A percentile compares a stretch with the other conserved stretches of the same genome.
These are phyloP conservation scores for Bombus turneri DNA, from an alignment of 1,140 invertebrate genomes.

Conservation along the genomic window DNA sequence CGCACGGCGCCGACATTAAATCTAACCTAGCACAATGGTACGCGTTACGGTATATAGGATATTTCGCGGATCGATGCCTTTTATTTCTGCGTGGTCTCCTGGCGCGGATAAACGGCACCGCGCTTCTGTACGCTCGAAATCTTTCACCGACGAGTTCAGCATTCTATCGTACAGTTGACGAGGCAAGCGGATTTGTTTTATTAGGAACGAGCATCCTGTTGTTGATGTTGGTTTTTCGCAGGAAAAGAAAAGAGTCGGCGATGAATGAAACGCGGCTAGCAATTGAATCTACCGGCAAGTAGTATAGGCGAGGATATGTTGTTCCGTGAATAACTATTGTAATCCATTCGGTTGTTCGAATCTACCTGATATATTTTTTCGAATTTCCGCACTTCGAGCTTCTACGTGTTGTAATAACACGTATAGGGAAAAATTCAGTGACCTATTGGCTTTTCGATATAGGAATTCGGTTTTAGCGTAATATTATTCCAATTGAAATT, in stretches of 20 bases:
- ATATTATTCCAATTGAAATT: not conserved
- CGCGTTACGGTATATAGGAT: constrained; percentile 71
- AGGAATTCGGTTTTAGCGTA: not conserved
- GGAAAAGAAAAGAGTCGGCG: not conserved
- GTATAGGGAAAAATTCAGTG: not conserved
- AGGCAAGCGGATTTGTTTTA: constrained; percentile 13
- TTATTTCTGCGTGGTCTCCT: constrained; percentile 59
- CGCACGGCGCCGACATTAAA: constrained; percentile 67
- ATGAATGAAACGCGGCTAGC: constrained; percentile 14
- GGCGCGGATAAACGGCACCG: constrained; percentile 44
- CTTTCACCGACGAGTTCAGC: not conserved
- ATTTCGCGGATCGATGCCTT: constrained; percentile 76
- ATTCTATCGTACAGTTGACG: not conserved
- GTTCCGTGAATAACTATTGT: constrained; percentile 2
- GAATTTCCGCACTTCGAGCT: not conserved
- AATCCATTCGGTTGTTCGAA: not conserved
- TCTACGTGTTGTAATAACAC: not conserved
- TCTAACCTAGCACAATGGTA: constrained; percentile 71
- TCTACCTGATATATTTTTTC: not conserved
- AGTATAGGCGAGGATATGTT: not conserved
- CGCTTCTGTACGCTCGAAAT: constrained; percentile 11
- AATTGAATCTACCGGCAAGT: constrained; percentile 4
- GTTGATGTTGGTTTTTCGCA: not conserved
- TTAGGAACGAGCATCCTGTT: not conserved
- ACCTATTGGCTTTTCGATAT: not conserved